These are phyloP conservation scores for Tridacna crocea DNA, from an alignment of 2,888 invertebrate genomes.

Conservation along the genomic window DNA sequence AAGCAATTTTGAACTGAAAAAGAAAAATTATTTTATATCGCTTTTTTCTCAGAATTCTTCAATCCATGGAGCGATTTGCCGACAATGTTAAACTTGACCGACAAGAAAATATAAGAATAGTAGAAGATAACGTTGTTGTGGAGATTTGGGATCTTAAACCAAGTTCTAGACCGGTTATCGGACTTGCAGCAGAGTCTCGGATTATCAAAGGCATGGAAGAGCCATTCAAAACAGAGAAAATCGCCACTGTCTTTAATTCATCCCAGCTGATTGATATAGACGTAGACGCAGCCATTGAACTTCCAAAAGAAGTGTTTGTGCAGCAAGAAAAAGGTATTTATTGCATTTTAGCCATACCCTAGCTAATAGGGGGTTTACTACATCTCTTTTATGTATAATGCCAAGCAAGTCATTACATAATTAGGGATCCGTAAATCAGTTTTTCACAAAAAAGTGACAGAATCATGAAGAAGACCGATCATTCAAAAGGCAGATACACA, in stretches of 20 bases:
- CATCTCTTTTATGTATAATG: too few relatives aligned
- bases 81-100: conserved; percentile 67
- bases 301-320: conserved; percentile 71
- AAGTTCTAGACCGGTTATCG: conserved; percentile 67
- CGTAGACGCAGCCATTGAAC: conserved; percentile 75
- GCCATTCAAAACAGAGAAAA: conserved; percentile 57
- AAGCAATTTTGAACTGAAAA: too few relatives aligned
- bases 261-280: conserved; percentile 63
- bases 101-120: conserved; percentile 62
- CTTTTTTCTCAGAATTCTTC: conserved; percentile 63
- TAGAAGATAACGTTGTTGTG: conserved; percentile 74
- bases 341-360: not conserved
- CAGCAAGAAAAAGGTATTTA: conserved; percentile 60
- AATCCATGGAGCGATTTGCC: conserved; percentile 71
- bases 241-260: conserved; percentile 64
- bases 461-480: too few relatives aligned
- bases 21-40: too few relatives aligned
- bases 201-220: conserved; percentile 16
- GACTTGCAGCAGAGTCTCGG: conserved; percentile 69
- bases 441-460: too few relatives aligned
- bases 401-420: not conserved
- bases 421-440: too few relatives aligned
- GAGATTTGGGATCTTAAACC: conserved; percentile 74
- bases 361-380: too few relatives aligned
- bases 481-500: too few relatives aligned